Evolutionary conservation across 1,140 invertebrate species (phyloP), one percentile per base, ranked within the genome.

Genomic region (Papilio xuthus): DNA sequence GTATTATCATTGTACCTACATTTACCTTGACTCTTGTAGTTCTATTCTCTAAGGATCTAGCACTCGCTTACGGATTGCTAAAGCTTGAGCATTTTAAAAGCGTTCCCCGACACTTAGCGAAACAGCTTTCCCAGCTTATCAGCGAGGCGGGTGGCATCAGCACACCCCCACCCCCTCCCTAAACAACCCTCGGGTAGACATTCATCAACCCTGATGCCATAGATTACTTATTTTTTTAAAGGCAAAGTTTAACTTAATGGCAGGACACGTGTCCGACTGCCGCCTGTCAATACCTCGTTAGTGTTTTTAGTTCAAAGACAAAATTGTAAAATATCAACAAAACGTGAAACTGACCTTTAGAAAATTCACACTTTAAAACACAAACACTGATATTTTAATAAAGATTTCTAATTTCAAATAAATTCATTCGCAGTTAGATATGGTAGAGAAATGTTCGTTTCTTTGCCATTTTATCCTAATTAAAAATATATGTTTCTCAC

Each of bases 31-130:
- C n/a, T n/a, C n/a, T n/a, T n/a, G n/a, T 7, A 37, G 32, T 7
- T 37, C 32, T 4, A 37, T 37, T 37, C 32, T 37, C 15, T 18
- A 47, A 47, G 71, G 28, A 53, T 79, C 28, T 67, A 2, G 18
- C 20, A n/a, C 23, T 41, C 10, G 4, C 41, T 44, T 53, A 56
- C 72, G 41, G 79, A 80, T 79, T 78, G 42, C 60, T 37, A 71
- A 77, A 70, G 71, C 56, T 82, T 63, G 53, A 79, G 76, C 78
- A 79, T 86, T 83, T 81, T 81, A 85, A 80, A 77, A 78, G 77
- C 77, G 37, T 73, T 83, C 78, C 67, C 50, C 78, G 78, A 83
- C 85, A 85, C 82, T 85, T 86, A 84, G 82, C 86, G 47, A 85
- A 84, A 85, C 83, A 75, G 53, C 67, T 69, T 53, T 70, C 76